phyloP scores from a whole-genome alignment of 2,797 vertebrate genomes.

The Chromis chromis region DNA sequence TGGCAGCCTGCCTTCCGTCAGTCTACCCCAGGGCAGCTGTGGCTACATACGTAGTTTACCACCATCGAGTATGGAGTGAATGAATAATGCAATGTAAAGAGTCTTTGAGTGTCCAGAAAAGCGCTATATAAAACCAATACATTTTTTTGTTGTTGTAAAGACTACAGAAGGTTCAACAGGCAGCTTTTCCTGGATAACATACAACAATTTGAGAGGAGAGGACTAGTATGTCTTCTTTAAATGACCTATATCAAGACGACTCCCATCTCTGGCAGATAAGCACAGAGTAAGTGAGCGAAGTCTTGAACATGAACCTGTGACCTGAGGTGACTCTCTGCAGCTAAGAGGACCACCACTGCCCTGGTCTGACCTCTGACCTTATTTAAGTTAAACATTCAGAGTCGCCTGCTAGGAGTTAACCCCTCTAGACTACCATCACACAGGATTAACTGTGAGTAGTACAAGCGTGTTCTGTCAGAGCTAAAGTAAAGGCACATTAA shows the following conservation, averaged over 20 bases:
- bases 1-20: too few relatives aligned
- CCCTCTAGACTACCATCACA: background rate
- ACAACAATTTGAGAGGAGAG: background rate
- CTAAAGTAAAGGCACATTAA: background rate
- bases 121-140: too few relatives aligned
- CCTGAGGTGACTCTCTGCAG: slow-evolving; percentile 16
- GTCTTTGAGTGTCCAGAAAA: too few relatives aligned
- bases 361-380: slow-evolving; percentile 29
- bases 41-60: too few relatives aligned
- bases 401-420: too few relatives aligned
- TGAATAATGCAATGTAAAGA: too few relatives aligned
- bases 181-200: background rate
- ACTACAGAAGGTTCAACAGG: slow-evolving; percentile 2
- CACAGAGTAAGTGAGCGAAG: background rate
- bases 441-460: slow-evolving; percentile 16
- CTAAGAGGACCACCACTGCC: background rate
- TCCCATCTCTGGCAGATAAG: background rate
- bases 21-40: too few relatives aligned
- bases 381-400: slow-evolving; percentile 1
- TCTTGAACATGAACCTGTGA: slow-evolving; percentile 8
- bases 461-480: background rate
- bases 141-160: too few relatives aligned
- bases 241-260: background rate
- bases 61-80: too few relatives aligned
- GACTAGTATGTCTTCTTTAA: too few relatives aligned